A percentile compares a stretch with the other conserved stretches of the same genome.
phyloP scores from a whole-genome alignment of 1,140 invertebrate species.

The Calycopis cecrops region DNA sequence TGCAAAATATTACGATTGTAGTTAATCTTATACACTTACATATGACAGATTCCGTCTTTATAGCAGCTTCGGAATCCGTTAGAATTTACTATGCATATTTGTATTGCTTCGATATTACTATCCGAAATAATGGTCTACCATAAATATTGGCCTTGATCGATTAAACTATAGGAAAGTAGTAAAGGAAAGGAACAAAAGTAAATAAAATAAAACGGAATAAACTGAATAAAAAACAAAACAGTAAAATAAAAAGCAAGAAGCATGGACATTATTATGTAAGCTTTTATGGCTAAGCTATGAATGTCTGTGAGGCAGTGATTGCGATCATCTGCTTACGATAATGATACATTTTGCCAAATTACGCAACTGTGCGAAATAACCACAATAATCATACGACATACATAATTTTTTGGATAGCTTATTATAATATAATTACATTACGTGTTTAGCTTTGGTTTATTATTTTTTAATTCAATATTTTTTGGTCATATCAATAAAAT shows the following conservation, averaged over 20 bases:
- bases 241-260: conserved; percentile 64
- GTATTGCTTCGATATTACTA: conserved; percentile 26
- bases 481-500: too few species aligned
- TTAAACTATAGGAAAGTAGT: conserved; percentile 46
- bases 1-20: conserved; percentile 39
- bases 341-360: conserved; percentile 14
- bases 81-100: conserved; percentile 35
- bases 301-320: conserved; percentile 73
- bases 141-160: too few species aligned
- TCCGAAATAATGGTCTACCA: conserved; percentile 23
- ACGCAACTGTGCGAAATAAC: conserved; percentile 12
- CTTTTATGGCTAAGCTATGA: conserved; percentile 69
- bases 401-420: too few species aligned
- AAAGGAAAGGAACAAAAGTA: conserved; percentile 49
- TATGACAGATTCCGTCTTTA: conserved; percentile 28
- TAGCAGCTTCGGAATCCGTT: conserved; percentile 32
- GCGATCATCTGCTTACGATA: conserved; percentile 49
- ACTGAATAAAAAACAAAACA: conserved; percentile 25
- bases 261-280: conserved; percentile 65
- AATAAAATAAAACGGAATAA: conserved; percentile 52
- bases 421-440: too few species aligned
- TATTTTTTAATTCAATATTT: too few species aligned
- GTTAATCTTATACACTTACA: conserved; percentile 28
- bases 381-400: conserved; percentile 15
- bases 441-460: too few species aligned